These are phyloP conservation scores for Epinephelus malabaricus DNA, from an alignment of 2,797 vertebrate species.

Conservation along the genomic window DNA sequence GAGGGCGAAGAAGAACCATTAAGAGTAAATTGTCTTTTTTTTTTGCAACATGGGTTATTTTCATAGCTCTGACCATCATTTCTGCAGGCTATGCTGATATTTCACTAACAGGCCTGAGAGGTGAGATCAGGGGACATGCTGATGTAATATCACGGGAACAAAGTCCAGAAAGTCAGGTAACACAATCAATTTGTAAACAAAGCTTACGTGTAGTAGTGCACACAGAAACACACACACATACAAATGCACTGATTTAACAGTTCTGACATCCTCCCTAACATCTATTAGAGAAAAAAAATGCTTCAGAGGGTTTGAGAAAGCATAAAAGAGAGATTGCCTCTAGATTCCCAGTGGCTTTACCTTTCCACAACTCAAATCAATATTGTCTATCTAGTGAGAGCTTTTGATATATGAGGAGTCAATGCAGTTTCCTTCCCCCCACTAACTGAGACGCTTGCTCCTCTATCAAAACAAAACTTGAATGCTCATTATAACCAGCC, in stretches of 20 bases:
- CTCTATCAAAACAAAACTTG: slow-evolving; percentile 65
- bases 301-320: slow-evolving; percentile 67
- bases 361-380: slow-evolving; percentile 79
- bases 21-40: slow-evolving; percentile 2
- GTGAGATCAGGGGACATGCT: slow-evolving; percentile 26
- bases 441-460: slow-evolving; percentile 52
- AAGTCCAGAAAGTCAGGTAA: slow-evolving; percentile 1
- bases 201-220: slow-evolving; percentile 27
- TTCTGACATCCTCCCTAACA: slow-evolving; percentile 56
- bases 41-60: slow-evolving; percentile 45
- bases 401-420: slow-evolving; percentile 84
- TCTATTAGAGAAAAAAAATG: slow-evolving; percentile 66
- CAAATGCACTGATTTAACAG: slow-evolving; percentile 55
- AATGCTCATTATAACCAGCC: slow-evolving; percentile 32
- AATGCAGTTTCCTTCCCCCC: slow-evolving; percentile 61
- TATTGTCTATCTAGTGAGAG: slow-evolving; percentile 82
- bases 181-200: slow-evolving; percentile 54
- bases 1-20: slow-evolving; percentile 48
- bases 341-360: slow-evolving; percentile 77
- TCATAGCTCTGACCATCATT: slow-evolving; percentile 12
- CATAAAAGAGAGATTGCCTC: slow-evolving; percentile 72
- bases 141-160: background rate
- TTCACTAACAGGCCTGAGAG: slow-evolving; percentile 36
- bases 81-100: slow-evolving; percentile 38
- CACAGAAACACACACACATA: slow-evolving; percentile 21